Evolutionary conservation across 2,113 vertebrate genomes (phyloP).

Genomic region (Saguinus imperator): DNA sequence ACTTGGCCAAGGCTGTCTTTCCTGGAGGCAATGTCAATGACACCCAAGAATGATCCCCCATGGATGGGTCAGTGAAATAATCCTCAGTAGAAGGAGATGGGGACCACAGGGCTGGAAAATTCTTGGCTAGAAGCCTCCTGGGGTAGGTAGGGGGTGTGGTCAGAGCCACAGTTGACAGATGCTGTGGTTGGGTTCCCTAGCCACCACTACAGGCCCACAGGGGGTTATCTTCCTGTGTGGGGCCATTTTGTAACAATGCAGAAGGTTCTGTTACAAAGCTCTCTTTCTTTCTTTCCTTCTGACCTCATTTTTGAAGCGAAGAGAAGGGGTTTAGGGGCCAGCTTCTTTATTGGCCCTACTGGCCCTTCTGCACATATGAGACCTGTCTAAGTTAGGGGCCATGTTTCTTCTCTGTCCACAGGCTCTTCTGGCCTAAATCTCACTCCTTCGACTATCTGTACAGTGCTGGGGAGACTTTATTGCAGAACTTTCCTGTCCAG

Average conservation of each 20-base stretch:
- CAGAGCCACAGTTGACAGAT: neutral
- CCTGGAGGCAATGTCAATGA: neutral
- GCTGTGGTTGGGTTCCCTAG: neutral
- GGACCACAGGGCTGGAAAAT: neutral
- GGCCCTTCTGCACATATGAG: neutral
- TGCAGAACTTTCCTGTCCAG: slow-evolving; percentile 90
- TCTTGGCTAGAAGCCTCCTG: neutral
- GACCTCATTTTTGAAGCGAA: neutral
- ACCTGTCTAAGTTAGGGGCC: neutral
- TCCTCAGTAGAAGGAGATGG: neutral
- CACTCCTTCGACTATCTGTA: slow-evolving; percentile 90
- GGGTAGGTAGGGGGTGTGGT: neutral
- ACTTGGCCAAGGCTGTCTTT: neutral
- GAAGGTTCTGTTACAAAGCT: neutral
- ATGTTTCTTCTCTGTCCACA: slow-evolving; percentile 67
- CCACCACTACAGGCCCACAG: neutral
- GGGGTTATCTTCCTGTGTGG: neutral
- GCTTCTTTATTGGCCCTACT: neutral
- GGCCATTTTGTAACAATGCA: neutral
- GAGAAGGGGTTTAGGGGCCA: neutral
- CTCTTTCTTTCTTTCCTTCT: slow-evolving; percentile 6
- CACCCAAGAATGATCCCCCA: neutral
- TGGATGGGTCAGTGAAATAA: neutral
- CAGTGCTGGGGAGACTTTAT: slow-evolving; percentile 85
- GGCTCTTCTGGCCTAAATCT: slow-evolving; percentile 91